Conservation (phyloP, 2,797 vertebrate genomes). For the Xenops minutus region DNA sequence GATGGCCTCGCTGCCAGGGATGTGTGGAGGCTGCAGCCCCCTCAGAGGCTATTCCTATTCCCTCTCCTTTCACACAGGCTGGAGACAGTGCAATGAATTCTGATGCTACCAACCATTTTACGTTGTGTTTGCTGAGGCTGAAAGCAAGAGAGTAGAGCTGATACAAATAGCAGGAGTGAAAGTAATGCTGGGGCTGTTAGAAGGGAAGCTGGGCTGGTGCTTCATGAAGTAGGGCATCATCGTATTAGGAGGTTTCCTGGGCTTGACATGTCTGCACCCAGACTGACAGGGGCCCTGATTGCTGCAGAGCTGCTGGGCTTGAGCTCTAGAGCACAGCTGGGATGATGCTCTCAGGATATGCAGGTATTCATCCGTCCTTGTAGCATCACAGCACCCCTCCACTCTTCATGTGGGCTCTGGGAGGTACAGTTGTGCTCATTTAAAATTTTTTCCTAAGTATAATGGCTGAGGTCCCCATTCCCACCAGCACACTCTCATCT, state of each 20-base stretch:
- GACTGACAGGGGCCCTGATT: neutral
- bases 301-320: neutral
- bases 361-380: neutral
- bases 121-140: neutral
- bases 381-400: neutral
- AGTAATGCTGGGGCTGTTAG: neutral
- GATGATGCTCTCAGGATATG: fast-evolving
- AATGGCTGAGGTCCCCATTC: neutral
- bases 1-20: neutral
- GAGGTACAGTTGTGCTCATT: neutral
- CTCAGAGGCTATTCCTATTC: neutral
- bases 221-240: neutral
- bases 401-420: neutral
- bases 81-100: neutral
- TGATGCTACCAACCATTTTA: neutral
- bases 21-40: neutral
- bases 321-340: neutral
- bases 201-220: neutral
- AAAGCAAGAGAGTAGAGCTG: neutral
- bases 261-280: neutral
- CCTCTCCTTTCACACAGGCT: neutral
- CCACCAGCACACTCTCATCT: neutral
- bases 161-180: neutral
- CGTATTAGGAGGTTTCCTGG: neutral
- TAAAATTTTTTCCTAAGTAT: neutral